Evolutionary conservation across 2,888 invertebrate genomes (phyloP).

Genomic region (Incurvaria masculella): DNA sequence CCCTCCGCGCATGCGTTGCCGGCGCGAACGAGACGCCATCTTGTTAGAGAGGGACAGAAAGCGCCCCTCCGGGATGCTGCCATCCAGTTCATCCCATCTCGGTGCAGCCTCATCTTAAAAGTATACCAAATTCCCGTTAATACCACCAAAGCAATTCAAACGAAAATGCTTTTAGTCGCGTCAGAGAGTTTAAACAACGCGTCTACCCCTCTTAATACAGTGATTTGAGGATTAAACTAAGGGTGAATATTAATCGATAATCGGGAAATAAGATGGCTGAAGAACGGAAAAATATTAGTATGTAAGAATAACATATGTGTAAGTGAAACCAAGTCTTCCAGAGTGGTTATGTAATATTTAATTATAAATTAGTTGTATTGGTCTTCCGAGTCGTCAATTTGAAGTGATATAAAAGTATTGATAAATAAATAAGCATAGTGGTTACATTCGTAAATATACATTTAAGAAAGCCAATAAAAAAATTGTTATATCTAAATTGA

Average conservation of each 20-base stretch:
- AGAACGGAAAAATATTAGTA: background rate
- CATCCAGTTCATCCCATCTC: background rate
- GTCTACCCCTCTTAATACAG: no score
- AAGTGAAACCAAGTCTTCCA: slow-evolving; percentile 52
- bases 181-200: no score
- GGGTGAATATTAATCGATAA: background rate
- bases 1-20: background rate
- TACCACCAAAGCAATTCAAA: background rate
- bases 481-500: background rate
- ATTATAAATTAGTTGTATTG: background rate
- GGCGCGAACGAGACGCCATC: background rate
- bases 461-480: slow-evolving; percentile 10
- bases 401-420: slow-evolving; percentile 9
- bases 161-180: background rate
- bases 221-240: no score
- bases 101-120: background rate
- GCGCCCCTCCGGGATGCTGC: background rate
- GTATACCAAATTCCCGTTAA: background rate
- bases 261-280: background rate
- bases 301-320: slow-evolving; percentile 18
- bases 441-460: slow-evolving; percentile 25
- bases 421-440: no score
- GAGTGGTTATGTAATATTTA: slow-evolving; percentile 10
- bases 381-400: slow-evolving; percentile 15
- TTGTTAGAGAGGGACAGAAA: background rate